A percentile compares a stretch with the other conserved stretches of the same genome.
Evolutionary conservation across 1,140 invertebrate species (phyloP).

Genomic region (Apis laboriosa): DNA sequence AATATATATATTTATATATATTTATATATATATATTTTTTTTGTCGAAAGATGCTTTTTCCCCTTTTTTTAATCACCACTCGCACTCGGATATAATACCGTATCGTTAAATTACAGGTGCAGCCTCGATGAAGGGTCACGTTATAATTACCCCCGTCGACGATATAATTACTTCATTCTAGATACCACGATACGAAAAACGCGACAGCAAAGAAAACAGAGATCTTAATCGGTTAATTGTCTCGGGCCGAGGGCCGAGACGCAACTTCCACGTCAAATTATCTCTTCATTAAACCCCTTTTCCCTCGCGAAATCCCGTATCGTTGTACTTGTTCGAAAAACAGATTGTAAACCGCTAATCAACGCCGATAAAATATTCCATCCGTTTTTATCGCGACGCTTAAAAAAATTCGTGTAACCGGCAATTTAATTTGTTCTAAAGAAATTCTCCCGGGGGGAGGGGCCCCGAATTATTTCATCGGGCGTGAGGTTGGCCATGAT

Average conservation of each 20-base stretch:
- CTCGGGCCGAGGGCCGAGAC: not conserved
- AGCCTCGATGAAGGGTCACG: not conserved
- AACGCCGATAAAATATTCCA: not conserved
- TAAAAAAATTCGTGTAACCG: not conserved
- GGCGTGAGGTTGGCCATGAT: too few relatives aligned
- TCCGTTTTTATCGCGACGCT: not conserved
- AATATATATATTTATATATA: too few relatives aligned
- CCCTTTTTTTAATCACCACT: not conserved
- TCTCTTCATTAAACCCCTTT: not conserved
- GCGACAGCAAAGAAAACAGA: not conserved
- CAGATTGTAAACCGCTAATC: not conserved
- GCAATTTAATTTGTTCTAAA: not conserved
- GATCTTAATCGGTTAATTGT: conserved; percentile 30
- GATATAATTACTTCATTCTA: conserved; percentile 43
- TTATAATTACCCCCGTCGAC: conserved; percentile 18
- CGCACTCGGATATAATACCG: not conserved
- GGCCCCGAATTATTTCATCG: conserved; percentile 5
- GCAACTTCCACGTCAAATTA: not conserved
- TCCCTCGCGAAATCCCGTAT: not conserved
- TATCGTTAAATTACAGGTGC: conserved; percentile 27
- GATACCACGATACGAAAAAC: conserved; percentile 3
- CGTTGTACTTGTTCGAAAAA: not conserved
- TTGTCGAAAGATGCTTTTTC: too few relatives aligned
- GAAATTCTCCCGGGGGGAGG: too few relatives aligned
- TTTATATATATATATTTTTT: too few relatives aligned